phyloP scores from a whole-genome alignment of 2,888 invertebrate genomes.

The Glaucopsyche alexis region DNA sequence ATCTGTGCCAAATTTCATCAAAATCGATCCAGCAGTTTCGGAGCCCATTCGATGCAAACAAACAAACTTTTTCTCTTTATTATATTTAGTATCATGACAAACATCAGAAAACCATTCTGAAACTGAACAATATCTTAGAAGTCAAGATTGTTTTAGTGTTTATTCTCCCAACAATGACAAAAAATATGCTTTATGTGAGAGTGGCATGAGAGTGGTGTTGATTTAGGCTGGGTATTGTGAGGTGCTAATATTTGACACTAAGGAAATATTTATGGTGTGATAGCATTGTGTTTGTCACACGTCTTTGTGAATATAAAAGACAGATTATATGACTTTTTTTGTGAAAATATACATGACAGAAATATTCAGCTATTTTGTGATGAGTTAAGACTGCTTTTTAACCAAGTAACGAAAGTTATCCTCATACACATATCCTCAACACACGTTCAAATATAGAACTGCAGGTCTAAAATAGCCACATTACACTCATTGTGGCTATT shows the following conservation, averaged over 20 bases:
- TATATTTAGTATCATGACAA: too few species aligned
- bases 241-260: slow-evolving; percentile 12
- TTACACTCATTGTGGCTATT: too few species aligned
- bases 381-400: too few species aligned
- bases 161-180: slow-evolving; percentile 13
- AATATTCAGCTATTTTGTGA: neutral
- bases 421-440: too few species aligned
- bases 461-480: too few species aligned
- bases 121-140: neutral
- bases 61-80: too few species aligned
- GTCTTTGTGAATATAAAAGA: neutral
- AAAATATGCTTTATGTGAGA: slow-evolving; percentile 18
- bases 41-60: too few species aligned
- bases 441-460: too few species aligned
- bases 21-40: too few species aligned
- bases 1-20: too few species aligned
- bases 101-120: too few species aligned
- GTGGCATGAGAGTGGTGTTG: slow-evolving; percentile 24
- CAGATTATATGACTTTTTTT: neutral
- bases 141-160: neutral
- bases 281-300: neutral
- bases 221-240: slow-evolving; percentile 28
- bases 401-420: too few species aligned
- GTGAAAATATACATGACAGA: neutral
- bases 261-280: slow-evolving; percentile 25